Percentiles rank a stretch among this genome's conserved stretches.
Conservation (phyloP, 1,140 invertebrate species). For the Apis laboriosa region DNA sequence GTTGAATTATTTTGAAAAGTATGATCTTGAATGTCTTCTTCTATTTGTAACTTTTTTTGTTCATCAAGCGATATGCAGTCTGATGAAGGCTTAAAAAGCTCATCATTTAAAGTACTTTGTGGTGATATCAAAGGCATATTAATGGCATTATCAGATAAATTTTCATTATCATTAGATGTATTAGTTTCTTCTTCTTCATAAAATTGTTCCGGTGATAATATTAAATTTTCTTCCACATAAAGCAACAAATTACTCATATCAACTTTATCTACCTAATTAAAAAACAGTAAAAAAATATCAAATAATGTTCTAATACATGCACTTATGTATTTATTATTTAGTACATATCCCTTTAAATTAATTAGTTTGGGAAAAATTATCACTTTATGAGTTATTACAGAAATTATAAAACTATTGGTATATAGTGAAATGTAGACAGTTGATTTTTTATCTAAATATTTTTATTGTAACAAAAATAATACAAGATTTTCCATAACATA, state of each 20-base stretch:
- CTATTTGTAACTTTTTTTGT: not conserved
- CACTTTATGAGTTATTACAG: slow-evolving; percentile 53
- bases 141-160: not conserved
- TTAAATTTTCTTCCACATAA: slow-evolving; percentile 48
- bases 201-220: slow-evolving; percentile 29
- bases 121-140: slow-evolving; percentile 37
- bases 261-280: slow-evolving; percentile 52
- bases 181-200: slow-evolving; percentile 34
- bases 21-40: slow-evolving; percentile 5
- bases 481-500: slow-evolving; percentile 39
- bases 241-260: slow-evolving; percentile 53
- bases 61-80: not conserved
- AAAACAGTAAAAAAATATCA: slow-evolving; percentile 44
- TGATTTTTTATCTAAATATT: slow-evolving; percentile 15
- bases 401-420: slow-evolving; percentile 4
- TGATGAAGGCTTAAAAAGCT: not conserved
- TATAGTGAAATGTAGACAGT: slow-evolving; percentile 46
- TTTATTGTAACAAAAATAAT: slow-evolving; percentile 44
- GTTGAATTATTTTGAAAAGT: not conserved
- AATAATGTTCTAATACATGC: slow-evolving; percentile 18
- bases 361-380: slow-evolving; percentile 63
- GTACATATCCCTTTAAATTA: not conserved
- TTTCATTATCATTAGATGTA: not conserved
- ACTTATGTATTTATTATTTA: not conserved
- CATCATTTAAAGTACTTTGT: slow-evolving; percentile 19